Evolutionary conservation across 2,888 invertebrate genomes (phyloP).

Genomic region (Cerastis leucographa): DNA sequence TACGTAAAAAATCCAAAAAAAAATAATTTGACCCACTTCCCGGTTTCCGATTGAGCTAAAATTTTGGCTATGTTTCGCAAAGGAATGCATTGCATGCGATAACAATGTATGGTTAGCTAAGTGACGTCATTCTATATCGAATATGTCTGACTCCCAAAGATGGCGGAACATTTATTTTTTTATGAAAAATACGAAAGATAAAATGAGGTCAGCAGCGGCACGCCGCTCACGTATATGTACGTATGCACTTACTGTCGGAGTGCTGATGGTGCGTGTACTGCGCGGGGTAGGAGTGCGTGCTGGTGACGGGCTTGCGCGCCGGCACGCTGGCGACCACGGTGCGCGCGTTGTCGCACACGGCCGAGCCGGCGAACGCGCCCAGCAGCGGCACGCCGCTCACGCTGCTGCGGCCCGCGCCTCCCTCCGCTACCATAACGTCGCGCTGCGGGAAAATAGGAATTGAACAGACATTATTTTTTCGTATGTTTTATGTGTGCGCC

Average conservation of each 20-base stretch:
- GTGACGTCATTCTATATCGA: too few relatives aligned
- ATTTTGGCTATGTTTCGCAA: too few relatives aligned
- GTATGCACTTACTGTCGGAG: slow-evolving; percentile 56
- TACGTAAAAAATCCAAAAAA: too few relatives aligned
- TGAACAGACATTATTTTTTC: background rate
- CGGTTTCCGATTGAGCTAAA: too few relatives aligned
- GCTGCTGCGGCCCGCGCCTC: slow-evolving; percentile 37
- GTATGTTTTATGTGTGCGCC: too few relatives aligned
- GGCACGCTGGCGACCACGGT: slow-evolving; percentile 77
- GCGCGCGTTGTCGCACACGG: slow-evolving; percentile 11
- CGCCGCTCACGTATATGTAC: background rate
- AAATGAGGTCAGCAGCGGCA: too few relatives aligned
- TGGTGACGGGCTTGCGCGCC: slow-evolving; percentile 77
- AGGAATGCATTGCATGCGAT: too few relatives aligned
- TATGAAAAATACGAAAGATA: too few relatives aligned
- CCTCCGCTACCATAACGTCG: slow-evolving; percentile 75
- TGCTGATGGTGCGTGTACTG: slow-evolving; percentile 60
- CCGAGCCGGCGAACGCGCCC: slow-evolving; percentile 83
- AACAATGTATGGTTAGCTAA: too few relatives aligned
- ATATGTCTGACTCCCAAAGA: too few relatives aligned
- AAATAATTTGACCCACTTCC: too few relatives aligned
- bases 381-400: slow-evolving; percentile 82
- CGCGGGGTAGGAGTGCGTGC: slow-evolving; percentile 58
- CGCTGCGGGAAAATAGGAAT: slow-evolving; percentile 56
- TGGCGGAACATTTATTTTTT: too few relatives aligned